phyloP scores from a whole-genome alignment of 1,140 invertebrate genomes.

The Hypsibius dujardini region DNA sequence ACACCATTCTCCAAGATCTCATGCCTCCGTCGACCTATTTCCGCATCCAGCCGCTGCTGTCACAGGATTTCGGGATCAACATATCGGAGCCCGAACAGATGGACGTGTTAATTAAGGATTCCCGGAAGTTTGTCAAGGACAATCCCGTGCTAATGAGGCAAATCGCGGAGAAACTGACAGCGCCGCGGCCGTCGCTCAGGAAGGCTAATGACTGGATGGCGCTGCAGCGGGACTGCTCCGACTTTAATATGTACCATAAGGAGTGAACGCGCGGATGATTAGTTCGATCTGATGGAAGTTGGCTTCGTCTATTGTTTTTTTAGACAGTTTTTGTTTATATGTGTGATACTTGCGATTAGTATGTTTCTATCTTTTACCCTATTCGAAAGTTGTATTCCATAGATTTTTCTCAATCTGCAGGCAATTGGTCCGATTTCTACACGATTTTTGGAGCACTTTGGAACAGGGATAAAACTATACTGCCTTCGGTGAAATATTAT shows the following conservation, averaged over 20 bases:
- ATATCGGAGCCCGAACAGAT: neutral
- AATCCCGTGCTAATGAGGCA: slow-evolving; percentile 13
- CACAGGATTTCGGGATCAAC: slow-evolving; percentile 59
- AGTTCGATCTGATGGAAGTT: too few relatives aligned
- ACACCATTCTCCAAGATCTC: slow-evolving; percentile 60
- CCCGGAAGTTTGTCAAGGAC: neutral
- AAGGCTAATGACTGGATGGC: slow-evolving; percentile 16
- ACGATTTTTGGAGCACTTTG: too few relatives aligned
- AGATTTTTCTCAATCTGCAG: too few relatives aligned
- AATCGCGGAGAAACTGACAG: slow-evolving; percentile 1
- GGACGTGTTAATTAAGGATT: neutral
- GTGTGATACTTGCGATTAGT: too few relatives aligned
- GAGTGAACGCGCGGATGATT: too few relatives aligned
- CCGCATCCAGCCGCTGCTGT: slow-evolving; percentile 73
- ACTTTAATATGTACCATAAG: neutral
- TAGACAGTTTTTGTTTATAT: too few relatives aligned
- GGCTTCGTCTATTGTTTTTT: too few relatives aligned
- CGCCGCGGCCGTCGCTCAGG: neutral
- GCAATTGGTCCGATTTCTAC: too few relatives aligned
- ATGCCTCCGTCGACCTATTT: slow-evolving; percentile 59
- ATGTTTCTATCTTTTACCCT: too few relatives aligned
- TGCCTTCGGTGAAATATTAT: too few relatives aligned
- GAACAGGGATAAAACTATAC: too few relatives aligned
- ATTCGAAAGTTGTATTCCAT: too few relatives aligned
- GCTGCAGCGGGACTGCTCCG: neutral